Evolutionary conservation across 2,888 invertebrate genomes (phyloP).

Genomic region (Ochropacha duplaris): DNA sequence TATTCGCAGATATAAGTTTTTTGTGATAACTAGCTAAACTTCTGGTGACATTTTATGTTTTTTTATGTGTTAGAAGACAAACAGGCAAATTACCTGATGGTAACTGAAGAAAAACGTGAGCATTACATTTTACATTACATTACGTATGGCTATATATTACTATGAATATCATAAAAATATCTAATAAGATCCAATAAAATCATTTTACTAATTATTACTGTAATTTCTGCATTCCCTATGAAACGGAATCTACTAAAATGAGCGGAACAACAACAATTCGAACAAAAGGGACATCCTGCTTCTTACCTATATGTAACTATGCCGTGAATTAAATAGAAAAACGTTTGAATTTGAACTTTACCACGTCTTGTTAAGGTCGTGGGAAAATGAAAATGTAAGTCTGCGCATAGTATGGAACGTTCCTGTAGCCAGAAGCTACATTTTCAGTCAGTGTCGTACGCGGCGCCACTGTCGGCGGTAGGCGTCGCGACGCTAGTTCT

Average conservation of each 20-base stretch:
- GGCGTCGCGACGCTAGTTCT: constrained; percentile 65
- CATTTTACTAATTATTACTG: constrained; percentile 41
- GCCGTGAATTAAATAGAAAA: constrained; percentile 9
- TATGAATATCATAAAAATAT: not conserved
- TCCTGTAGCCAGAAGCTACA: constrained; percentile 60
- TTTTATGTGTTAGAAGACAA: no score
- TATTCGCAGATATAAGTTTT: no score
- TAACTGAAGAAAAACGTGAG: no score
- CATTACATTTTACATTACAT: no score
- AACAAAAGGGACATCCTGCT: constrained; percentile 76
- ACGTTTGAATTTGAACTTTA: constrained; percentile 31
- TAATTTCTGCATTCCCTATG: constrained; percentile 45
- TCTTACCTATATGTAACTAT: constrained; percentile 41
- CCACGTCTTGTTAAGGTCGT: constrained; percentile 30
- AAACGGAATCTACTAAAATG: constrained; percentile 63
- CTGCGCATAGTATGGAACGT: constrained; percentile 49
- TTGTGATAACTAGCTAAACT: no score
- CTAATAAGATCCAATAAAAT: not conserved
- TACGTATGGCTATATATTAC: no score
- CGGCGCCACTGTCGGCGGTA: constrained; percentile 76
- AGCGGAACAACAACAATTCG: constrained; percentile 61
- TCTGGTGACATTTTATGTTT: no score
- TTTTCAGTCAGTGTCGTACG: constrained; percentile 76
- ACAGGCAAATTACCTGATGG: no score
- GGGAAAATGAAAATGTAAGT: constrained; percentile 25